Conservation (phyloP, 2,797 vertebrate species). For the Coilia nasus region DNA sequence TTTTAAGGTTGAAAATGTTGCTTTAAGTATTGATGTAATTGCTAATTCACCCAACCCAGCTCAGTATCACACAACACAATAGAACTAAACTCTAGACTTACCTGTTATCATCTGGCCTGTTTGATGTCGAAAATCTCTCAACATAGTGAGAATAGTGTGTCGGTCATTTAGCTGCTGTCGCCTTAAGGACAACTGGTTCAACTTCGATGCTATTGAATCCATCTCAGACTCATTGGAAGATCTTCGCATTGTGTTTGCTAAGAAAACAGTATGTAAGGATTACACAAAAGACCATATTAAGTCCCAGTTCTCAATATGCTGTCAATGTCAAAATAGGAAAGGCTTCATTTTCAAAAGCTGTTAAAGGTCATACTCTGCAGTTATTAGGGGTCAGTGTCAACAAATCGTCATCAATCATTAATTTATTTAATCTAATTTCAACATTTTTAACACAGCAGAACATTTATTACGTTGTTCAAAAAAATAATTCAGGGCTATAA, state of each 20-base stretch:
- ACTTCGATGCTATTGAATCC: not conserved
- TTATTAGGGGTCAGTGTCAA: not conserved
- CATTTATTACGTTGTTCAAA: not conserved
- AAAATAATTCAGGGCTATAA: not conserved
- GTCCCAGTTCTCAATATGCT: too few relatives aligned
- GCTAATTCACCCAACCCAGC: too few relatives aligned
- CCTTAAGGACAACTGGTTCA: not conserved
- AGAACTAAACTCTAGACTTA: not conserved
- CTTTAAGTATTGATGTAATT: not conserved
- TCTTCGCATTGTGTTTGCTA: not conserved
- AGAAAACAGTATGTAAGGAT: not conserved
- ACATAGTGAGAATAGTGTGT: not conserved
- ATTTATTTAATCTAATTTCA: not conserved
- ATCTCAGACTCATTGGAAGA: not conserved
- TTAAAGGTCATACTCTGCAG: not conserved
- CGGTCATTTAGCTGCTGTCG: not conserved
- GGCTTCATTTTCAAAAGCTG: too few relatives aligned
- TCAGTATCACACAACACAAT: not conserved
- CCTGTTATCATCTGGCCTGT: not conserved
- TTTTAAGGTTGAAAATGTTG: too few relatives aligned
- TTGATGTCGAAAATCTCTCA: not conserved
- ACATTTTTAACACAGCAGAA: not conserved
- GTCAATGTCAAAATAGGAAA: too few relatives aligned
- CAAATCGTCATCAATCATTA: not conserved
- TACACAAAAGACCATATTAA: not conserved